These are phyloP conservation scores for Cryptus armator DNA, from an alignment of 2,888 invertebrate species.

Conservation along the genomic window DNA sequence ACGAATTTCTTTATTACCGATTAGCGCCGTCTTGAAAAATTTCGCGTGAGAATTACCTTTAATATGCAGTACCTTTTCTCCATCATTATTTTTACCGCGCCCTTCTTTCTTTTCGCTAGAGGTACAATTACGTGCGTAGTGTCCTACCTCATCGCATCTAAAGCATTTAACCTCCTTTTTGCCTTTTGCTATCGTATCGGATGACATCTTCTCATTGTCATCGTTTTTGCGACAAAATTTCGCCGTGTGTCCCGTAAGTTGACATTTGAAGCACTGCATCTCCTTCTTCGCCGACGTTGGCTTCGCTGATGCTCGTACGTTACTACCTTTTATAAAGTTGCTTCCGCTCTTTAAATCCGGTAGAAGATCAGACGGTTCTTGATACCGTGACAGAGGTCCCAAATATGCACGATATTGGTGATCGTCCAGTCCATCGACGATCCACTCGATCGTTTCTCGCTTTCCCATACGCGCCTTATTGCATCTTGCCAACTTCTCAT, in stretches of 20 bases:
- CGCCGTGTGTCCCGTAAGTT: constrained; percentile 43
- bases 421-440: constrained; percentile 67
- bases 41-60: constrained; percentile 38
- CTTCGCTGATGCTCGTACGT: constrained; percentile 1
- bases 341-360: constrained; percentile 68
- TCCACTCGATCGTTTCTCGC: constrained; percentile 70
- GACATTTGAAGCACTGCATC: constrained; percentile 41
- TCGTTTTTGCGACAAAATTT: constrained; percentile 30
- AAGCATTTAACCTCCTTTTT: constrained; percentile 28
- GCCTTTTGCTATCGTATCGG: neutral
- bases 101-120: constrained; percentile 16
- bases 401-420: constrained; percentile 63
- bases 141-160: constrained; percentile 25
- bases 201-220: neutral
- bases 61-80: constrained; percentile 35
- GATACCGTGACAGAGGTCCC: constrained; percentile 69
- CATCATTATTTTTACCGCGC: neutral
- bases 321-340: constrained; percentile 26
- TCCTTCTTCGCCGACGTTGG: neutral
- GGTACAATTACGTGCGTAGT: constrained; percentile 36
- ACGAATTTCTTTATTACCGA: constrained; percentile 20
- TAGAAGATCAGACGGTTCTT: constrained; percentile 61
- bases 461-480: constrained; percentile 69
- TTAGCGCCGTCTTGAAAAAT: constrained; percentile 41
- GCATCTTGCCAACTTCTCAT: constrained; percentile 71